A percentile compares a stretch with the other conserved stretches of the same genome.
phyloP scores from a whole-genome alignment of 2,797 vertebrate genomes.

The Falco berigora region DNA sequence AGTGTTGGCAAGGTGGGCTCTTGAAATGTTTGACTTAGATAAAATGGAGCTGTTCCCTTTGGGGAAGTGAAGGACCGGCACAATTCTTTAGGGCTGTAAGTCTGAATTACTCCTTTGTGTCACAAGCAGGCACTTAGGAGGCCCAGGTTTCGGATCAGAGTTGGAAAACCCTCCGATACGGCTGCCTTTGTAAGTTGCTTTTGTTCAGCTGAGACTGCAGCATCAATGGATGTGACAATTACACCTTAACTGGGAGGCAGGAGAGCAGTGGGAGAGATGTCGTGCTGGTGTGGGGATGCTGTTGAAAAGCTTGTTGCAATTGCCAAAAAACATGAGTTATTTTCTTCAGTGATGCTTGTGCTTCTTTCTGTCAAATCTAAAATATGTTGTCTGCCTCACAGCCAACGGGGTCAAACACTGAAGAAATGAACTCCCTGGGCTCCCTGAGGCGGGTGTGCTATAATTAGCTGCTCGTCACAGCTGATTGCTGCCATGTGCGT shows the following conservation, averaged over 20 bases:
- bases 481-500: background rate
- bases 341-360: background rate
- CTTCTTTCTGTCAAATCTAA: background rate
- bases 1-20: background rate
- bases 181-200: background rate
- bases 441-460: background rate
- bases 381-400: background rate
- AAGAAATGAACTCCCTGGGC: background rate
- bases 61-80: background rate
- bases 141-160: background rate
- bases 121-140: background rate
- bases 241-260: background rate
- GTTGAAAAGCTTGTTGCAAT: background rate
- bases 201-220: background rate
- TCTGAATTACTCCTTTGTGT: conserved; percentile 40
- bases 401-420: background rate
- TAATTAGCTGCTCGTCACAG: background rate
- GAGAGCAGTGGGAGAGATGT: background rate
- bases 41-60: background rate
- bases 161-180: background rate
- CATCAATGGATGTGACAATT: background rate
- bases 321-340: background rate
- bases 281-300: background rate
- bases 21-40: background rate
- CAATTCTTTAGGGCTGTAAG: background rate